Conservation (phyloP, 2,888 invertebrate genomes). For the Nasonovia ribisnigri region DNA sequence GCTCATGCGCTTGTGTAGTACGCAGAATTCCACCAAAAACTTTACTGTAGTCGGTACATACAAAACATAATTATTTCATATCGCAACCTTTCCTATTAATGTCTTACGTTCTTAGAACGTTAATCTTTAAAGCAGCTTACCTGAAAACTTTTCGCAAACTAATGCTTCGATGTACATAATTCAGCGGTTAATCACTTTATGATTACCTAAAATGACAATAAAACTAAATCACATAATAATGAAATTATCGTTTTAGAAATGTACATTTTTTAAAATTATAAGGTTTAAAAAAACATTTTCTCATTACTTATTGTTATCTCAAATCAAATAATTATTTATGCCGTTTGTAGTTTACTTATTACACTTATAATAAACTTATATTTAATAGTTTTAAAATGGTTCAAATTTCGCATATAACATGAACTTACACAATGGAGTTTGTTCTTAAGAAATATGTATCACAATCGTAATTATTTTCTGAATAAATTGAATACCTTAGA, state of each 20-base stretch:
- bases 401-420: background rate
- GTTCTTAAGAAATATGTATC: too few species aligned
- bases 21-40: background rate
- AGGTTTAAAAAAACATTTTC: background rate
- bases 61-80: background rate
- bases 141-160: background rate
- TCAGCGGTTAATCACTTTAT: background rate
- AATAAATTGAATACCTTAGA: background rate
- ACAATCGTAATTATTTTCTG: background rate
- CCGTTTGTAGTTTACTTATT: background rate
- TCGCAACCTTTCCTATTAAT: background rate
- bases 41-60: background rate
- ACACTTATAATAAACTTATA: background rate
- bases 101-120: background rate
- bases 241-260: background rate
- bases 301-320: background rate
- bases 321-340: background rate
- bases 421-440: background rate
- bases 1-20: background rate
- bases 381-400: background rate
- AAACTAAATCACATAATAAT: background rate
- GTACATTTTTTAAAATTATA: background rate
- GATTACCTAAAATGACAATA: background rate
- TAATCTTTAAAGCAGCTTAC: slow-evolving; percentile 30
- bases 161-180: background rate